Base-by-base conservation (phyloP, 2,797 vertebrate genomes). In the Nothura maculosa region DNA sequence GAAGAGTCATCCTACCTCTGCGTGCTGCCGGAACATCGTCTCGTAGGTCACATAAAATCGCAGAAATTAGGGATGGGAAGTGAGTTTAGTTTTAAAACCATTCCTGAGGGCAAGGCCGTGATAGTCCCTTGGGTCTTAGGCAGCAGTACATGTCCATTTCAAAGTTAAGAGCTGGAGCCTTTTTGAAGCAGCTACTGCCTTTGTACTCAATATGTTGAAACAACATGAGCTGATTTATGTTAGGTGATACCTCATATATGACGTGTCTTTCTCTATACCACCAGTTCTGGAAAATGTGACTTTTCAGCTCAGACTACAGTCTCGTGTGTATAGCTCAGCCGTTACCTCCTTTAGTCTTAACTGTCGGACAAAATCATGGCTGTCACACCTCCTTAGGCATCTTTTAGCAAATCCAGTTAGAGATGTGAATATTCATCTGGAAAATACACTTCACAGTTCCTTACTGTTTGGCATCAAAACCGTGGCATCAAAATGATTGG, bases 11-110 rank as follows among this genome's bases (percentile, higher is more conserved):
- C 0, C 1, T 24, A 4, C 20, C 54, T 42, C 5, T 1, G 22
- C 25, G n/a, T 28, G n/a, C 32, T 62, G 57, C 54, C 30, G 75
- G 34, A 90, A 63, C 0, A 0, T 16, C 3, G 2, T n/a, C 30
- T 80, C 27, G 52, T 25, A 24, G 30, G n/a, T 74, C 47, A 40
- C 6, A 27, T 40, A 48, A 70, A n/a, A 45, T 66, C 21, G 48
- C n/a, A 82, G 45, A 85, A 82, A 70, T 47, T 34, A 61, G 76
- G 62, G 24, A 40, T 21, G 25, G 45, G 20, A 68, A 73, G 10
- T 15, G 11, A 61, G 21, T 74, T 77, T 24, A 61, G 6, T 24
- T 3, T 62, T 27, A 78, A 70, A 82, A n/a, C 24, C 19, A 6
- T n/a, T 40, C 1, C 2, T 10, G 30, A 76, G 61, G 27, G 62